Evolutionary conservation across 2,113 vertebrate species (phyloP).

Genomic region (Gobius niger): DNA sequence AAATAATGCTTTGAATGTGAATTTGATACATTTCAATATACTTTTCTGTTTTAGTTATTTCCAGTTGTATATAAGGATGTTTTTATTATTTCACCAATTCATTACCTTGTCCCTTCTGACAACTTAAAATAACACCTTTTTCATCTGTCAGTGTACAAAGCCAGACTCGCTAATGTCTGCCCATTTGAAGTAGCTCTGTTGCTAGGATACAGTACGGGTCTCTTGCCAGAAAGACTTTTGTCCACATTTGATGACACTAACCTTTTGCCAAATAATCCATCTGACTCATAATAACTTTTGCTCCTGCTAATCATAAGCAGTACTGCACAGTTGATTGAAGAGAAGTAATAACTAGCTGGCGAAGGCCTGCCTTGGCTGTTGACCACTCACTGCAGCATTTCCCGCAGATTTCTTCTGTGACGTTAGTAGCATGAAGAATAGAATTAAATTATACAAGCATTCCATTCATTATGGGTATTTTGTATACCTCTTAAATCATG

Average conservation of each 20-base stretch:
- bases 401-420: no score
- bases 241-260: conserved; percentile 6
- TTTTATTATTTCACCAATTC: background rate
- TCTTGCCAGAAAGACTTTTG: conserved; percentile 7
- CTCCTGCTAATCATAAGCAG: background rate
- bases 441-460: no score
- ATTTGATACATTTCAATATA: background rate
- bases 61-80: no score
- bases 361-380: background rate
- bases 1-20: background rate
- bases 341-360: background rate
- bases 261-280: conserved; percentile 14
- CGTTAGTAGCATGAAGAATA: no score
- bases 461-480: no score
- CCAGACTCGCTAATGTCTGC: conserved; percentile 19
- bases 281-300: background rate
- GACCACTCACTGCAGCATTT: background rate
- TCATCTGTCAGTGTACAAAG: background rate
- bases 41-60: no score
- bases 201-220: conserved; percentile 44
- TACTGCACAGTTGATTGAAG: background rate
- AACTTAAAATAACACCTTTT: background rate
- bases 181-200: conserved; percentile 36
- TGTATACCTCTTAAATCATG: no score
- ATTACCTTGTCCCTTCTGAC: background rate